A percentile compares a stretch with the other conserved stretches of the same genome.
Evolutionary conservation across 2,797 vertebrate species (phyloP).

Genomic region (Channallabes apus): DNA sequence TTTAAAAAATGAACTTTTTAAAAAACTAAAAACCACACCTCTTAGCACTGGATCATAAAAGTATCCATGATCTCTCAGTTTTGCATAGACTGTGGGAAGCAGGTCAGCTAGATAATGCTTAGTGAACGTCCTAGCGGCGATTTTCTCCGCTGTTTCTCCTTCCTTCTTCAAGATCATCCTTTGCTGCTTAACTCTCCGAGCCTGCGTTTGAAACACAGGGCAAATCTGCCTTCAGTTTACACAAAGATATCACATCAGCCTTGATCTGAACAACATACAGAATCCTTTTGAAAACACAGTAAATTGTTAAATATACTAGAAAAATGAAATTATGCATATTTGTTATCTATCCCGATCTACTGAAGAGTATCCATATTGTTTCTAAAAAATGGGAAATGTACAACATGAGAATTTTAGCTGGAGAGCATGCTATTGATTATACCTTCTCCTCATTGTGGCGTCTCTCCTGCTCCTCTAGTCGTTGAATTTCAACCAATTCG

Average conservation of each 20-base stretch:
- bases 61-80: conserved; percentile 81
- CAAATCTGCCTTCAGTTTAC: neutral
- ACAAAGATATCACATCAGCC: neutral
- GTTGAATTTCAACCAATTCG: conserved; percentile 85
- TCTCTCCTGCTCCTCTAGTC: conserved; percentile 87
- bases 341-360: neutral
- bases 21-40: conserved; percentile 71
- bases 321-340: neutral
- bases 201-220: conserved; percentile 65
- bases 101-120: conserved; percentile 83
- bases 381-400: neutral
- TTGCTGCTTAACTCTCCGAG: conserved; percentile 80
- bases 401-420: neutral
- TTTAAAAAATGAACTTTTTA: neutral
- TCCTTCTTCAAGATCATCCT: conserved; percentile 73
- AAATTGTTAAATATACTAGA: neutral
- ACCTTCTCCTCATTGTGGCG: conserved; percentile 84
- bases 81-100: conserved; percentile 79
- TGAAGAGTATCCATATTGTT: neutral
- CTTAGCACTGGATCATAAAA: conserved; percentile 87
- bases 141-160: conserved; percentile 81
- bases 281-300: neutral
- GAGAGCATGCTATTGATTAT: neutral
- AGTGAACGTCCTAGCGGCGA: conserved; percentile 82
- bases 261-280: neutral